Evolutionary conservation across 2,113 vertebrate species (phyloP).

Genomic region (Dermatemys mawii): DNA sequence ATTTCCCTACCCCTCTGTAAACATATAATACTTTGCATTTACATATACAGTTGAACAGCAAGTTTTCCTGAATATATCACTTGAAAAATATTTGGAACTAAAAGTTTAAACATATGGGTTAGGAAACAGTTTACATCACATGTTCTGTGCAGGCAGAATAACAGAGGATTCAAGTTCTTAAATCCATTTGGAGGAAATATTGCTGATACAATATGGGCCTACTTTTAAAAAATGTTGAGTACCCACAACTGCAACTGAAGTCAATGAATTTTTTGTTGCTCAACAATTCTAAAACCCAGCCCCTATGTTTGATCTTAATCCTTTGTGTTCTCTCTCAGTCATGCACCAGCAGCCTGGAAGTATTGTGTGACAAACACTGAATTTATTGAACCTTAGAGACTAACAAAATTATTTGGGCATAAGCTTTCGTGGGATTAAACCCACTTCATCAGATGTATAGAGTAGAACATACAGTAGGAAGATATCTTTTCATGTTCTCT

Average conservation of each 20-base stretch:
- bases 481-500: too few relatives aligned
- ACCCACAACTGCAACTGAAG: not conserved
- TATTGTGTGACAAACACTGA: not conserved
- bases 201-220: not conserved
- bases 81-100: not conserved
- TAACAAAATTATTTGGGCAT: too few relatives aligned
- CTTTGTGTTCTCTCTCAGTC: slow-evolving; percentile 51
- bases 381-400: slow-evolving; percentile 84
- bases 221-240: not conserved
- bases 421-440: too few relatives aligned
- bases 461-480: too few relatives aligned
- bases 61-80: not conserved
- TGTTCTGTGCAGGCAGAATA: not conserved
- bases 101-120: not conserved
- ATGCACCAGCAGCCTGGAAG: slow-evolving; percentile 24
- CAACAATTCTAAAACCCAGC: not conserved
- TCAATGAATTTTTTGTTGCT: slow-evolving; percentile 2
- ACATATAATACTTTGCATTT: not conserved
- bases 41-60: not conserved
- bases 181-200: not conserved
- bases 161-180: not conserved
- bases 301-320: slow-evolving; percentile 20
- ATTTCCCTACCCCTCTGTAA: fast-evolving
- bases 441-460: too few relatives aligned
- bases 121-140: not conserved